These are phyloP conservation scores for Epinephelus cyanopodus DNA, from an alignment of 2,113 vertebrate species.

Conservation along the genomic window DNA sequence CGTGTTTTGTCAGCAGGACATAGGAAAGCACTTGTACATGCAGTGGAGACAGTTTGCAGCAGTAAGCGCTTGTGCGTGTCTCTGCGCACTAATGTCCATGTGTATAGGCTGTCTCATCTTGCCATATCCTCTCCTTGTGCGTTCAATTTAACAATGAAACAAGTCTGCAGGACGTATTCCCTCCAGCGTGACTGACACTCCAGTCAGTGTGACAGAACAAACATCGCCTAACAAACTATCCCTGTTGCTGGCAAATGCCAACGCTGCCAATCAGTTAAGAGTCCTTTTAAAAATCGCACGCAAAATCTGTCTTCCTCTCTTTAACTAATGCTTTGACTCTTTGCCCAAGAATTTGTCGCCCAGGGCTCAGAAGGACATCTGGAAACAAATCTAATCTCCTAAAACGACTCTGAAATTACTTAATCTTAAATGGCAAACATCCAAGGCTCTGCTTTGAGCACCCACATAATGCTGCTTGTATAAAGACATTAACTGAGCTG, in stretches of 20 bases:
- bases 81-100: slow-evolving; percentile 11
- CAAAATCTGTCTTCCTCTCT: slow-evolving; percentile 45
- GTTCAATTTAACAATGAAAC: slow-evolving; percentile 41
- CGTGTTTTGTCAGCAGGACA: slow-evolving; percentile 60
- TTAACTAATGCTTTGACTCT: slow-evolving; percentile 46
- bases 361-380: slow-evolving; percentile 64
- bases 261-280: slow-evolving; percentile 67
- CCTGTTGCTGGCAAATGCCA: slow-evolving; percentile 62
- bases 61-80: slow-evolving; percentile 14
- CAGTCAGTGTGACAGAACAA: slow-evolving; percentile 41
- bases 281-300: slow-evolving; percentile 50
- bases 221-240: slow-evolving; percentile 44
- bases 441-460: slow-evolving; percentile 31
- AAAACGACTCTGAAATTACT: slow-evolving; percentile 45
- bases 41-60: slow-evolving; percentile 21
- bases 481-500: background rate
- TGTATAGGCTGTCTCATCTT: slow-evolving; percentile 13
- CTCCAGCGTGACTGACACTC: slow-evolving; percentile 19
- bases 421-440: slow-evolving; percentile 60
- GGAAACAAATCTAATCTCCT: slow-evolving; percentile 67
- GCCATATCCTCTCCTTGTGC: slow-evolving; percentile 16
- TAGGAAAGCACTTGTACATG: slow-evolving; percentile 34
- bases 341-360: slow-evolving; percentile 24
- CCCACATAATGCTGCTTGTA: background rate
- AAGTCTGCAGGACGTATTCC: slow-evolving; percentile 20